A percentile compares a stretch with the other conserved stretches of the same genome.
phyloP scores from a whole-genome alignment of 1,140 invertebrate species.

The Galleria mellonella region DNA sequence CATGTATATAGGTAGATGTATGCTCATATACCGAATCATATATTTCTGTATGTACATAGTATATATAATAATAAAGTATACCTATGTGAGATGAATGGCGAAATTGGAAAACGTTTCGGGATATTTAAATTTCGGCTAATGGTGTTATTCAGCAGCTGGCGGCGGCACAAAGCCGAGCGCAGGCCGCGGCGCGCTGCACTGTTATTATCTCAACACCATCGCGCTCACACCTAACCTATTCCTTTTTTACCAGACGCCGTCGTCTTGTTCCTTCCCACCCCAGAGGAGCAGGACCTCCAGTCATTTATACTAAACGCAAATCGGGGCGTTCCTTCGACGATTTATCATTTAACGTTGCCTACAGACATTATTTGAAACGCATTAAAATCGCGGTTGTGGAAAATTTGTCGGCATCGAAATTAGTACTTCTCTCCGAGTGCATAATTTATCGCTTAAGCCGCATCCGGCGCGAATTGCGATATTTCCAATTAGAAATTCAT shows the following conservation, averaged over 20 bases:
- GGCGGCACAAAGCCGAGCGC: slow-evolving; percentile 35
- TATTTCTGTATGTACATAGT: no score
- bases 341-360: slow-evolving; percentile 72
- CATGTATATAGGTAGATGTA: no score
- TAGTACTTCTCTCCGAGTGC: slow-evolving; percentile 58
- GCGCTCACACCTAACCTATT: slow-evolving; percentile 51
- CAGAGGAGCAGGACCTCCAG: slow-evolving; percentile 36
- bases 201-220: slow-evolving; percentile 72
- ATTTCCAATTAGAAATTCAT: slow-evolving; percentile 60
- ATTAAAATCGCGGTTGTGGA: slow-evolving; percentile 69
- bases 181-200: slow-evolving; percentile 38
- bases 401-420: slow-evolving; percentile 72
- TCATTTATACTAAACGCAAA: slow-evolving; percentile 56
- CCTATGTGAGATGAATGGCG: not conserved
- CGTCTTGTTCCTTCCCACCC: slow-evolving; percentile 40
- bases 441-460: slow-evolving; percentile 65
- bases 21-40: no score
- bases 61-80: not conserved
- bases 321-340: slow-evolving; percentile 63
- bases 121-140: slow-evolving; percentile 47
- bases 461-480: slow-evolving; percentile 47
- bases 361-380: slow-evolving; percentile 73
- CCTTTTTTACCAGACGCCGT: slow-evolving; percentile 62
- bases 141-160: slow-evolving; percentile 50
- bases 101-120: slow-evolving; percentile 30